phyloP scores from a whole-genome alignment of 2,113 vertebrate genomes.

The Podilymbus podiceps region DNA sequence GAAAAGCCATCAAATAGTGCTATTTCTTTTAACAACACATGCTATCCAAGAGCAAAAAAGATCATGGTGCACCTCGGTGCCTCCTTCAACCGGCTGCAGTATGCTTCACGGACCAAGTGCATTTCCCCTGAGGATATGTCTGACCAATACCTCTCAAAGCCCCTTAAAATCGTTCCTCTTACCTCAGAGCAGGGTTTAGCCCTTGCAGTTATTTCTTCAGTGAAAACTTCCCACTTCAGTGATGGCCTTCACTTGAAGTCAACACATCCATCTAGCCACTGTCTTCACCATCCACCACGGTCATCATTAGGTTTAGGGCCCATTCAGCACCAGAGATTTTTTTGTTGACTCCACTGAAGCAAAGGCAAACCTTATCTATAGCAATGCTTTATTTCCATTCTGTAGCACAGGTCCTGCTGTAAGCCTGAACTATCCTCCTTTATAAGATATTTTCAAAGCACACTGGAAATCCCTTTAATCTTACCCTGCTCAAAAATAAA shows the following conservation, averaged over 20 bases:
- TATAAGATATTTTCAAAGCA: slow-evolving; percentile 16
- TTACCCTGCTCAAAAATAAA: slow-evolving; percentile 1
- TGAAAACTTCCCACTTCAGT: not conserved
- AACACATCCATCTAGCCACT: not conserved
- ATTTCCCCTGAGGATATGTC: not conserved
- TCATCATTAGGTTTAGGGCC: not conserved
- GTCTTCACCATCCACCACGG: not conserved
- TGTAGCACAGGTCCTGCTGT: not conserved
- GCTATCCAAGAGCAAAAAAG: not conserved
- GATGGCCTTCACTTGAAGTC: not conserved
- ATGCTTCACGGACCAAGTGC: not conserved
- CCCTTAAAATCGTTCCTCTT: not conserved
- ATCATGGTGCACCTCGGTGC: fast-evolving
- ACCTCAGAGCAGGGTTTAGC: not conserved
- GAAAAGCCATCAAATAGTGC: not conserved
- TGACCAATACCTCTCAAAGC: not conserved
- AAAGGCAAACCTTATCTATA: not conserved
- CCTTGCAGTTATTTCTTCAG: not conserved
- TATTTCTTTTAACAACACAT: not conserved
- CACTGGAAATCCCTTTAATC: slow-evolving; percentile 42
- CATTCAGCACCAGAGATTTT: not conserved
- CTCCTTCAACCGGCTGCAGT: not conserved
- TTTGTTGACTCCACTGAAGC: not conserved
- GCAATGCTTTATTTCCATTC: not conserved
- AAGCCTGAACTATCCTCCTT: not conserved